phyloP scores from a whole-genome alignment of 1,140 invertebrate genomes.

The Drosophila ercepeae region DNA sequence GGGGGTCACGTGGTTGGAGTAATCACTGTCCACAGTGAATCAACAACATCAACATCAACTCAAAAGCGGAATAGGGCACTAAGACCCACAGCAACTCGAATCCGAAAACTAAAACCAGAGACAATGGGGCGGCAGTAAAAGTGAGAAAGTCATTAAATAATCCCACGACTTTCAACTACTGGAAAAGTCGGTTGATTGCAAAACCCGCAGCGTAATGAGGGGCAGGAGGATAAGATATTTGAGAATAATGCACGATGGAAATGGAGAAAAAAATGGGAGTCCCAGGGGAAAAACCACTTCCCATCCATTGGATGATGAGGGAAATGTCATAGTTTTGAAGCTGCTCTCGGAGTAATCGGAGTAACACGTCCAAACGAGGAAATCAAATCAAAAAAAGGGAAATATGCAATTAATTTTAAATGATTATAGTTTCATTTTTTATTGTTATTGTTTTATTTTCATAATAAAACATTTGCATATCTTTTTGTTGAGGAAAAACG shows the following conservation, averaged over 20 bases:
- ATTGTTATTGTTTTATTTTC: neutral
- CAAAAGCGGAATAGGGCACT: slow-evolving; percentile 23
- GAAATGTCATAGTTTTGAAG: slow-evolving; percentile 41
- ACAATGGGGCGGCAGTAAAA: slow-evolving; percentile 42
- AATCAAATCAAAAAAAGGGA: slow-evolving; percentile 14
- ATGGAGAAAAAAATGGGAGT: neutral
- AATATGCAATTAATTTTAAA: slow-evolving; percentile 35
- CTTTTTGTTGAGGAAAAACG: no score
- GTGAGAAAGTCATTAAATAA: slow-evolving; percentile 53
- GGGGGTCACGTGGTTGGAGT: slow-evolving; percentile 45
- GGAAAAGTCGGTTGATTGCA: slow-evolving; percentile 35
- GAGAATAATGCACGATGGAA: slow-evolving; percentile 29
- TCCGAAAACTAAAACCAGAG: no score
- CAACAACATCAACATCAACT: no score
- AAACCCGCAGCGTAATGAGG: slow-evolving; percentile 5
- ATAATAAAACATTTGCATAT: neutral
- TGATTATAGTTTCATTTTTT: neutral
- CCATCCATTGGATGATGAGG: slow-evolving; percentile 20
- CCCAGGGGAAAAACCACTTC: slow-evolving; percentile 24
- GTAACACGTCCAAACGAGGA: neutral
- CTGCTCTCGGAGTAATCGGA: slow-evolving; percentile 32
- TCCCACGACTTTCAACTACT: slow-evolving; percentile 51
- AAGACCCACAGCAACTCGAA: slow-evolving; percentile 6
- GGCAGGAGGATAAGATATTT: slow-evolving; percentile 15
- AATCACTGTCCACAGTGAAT: slow-evolving; percentile 31